Evolutionary conservation across 2,113 vertebrate species (phyloP).

Genomic region (Sapajus apella): DNA sequence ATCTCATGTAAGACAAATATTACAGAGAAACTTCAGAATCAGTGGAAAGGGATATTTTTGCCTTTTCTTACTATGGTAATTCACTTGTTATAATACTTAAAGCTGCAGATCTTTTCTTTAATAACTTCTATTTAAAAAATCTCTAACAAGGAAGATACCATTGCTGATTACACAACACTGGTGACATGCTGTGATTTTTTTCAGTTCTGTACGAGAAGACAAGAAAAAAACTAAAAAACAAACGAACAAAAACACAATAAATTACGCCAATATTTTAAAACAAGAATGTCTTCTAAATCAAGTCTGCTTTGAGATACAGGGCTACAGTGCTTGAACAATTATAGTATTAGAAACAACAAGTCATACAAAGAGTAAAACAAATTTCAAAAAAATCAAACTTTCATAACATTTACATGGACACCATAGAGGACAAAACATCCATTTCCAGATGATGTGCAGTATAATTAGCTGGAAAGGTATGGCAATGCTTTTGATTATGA

Average conservation of each 20-base stretch:
- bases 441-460: background rate
- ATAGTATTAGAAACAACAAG: background rate
- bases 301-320: background rate
- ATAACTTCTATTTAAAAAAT: constrained; percentile 39
- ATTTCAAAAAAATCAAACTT: constrained; percentile 45
- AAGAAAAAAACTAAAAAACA: background rate
- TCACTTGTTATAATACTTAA: background rate
- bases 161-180: constrained; percentile 19
- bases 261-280: background rate
- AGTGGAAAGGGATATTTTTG: background rate
- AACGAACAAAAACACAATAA: background rate
- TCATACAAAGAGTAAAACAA: background rate
- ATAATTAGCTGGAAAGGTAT: background rate
- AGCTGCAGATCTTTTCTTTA: constrained; percentile 27
- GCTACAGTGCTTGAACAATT: background rate
- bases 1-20: constrained; percentile 2
- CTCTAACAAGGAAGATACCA: constrained; percentile 25
- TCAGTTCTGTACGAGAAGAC: background rate
- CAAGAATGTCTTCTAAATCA: background rate
- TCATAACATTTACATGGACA: background rate
- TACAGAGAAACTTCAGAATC: constrained; percentile 9
- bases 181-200: background rate
- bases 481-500: background rate
- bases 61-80: background rate
- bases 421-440: background rate